These are phyloP conservation scores for Meandrina meandrites DNA, from an alignment of 92 coral and sea anemone species.

Conservation along the genomic window DNA sequence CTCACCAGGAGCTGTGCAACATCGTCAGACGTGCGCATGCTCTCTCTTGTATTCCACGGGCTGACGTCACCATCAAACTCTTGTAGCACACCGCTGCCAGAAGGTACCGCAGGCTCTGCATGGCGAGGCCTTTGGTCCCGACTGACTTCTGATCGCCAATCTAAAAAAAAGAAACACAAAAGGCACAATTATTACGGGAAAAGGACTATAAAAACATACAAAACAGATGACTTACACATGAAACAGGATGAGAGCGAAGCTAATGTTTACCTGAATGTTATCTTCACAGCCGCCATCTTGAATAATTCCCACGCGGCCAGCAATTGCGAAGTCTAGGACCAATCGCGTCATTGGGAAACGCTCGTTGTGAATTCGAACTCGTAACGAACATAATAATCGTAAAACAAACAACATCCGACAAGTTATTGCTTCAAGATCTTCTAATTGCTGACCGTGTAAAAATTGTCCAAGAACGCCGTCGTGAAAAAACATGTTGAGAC, in stretches of 20 bases:
- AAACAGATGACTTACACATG: background rate
- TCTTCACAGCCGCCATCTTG: background rate
- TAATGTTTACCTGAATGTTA: background rate
- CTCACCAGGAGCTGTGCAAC: constrained; percentile 94
- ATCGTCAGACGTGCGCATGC: constrained; percentile 85
- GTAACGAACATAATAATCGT: background rate
- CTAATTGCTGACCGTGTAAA: background rate
- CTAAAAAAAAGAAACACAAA: constrained; percentile 1
- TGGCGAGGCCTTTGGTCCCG: background rate
- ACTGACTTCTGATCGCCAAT: background rate
- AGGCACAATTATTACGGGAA: background rate
- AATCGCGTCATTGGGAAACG: background rate
- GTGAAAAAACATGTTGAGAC: too few species aligned
- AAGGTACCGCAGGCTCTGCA: constrained; percentile 19
- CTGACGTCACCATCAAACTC: constrained; percentile 57
- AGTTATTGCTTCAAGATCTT: background rate
- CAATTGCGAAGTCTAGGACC: background rate
- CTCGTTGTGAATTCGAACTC: background rate
- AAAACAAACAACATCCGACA: background rate
- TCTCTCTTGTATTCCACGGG: constrained; percentile 77
- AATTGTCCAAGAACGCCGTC: background rate
- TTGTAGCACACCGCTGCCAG: constrained; percentile 11
- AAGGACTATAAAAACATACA: background rate
- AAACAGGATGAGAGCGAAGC: background rate
- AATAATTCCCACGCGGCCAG: background rate